Evolutionary conservation across 2,797 vertebrate species (phyloP).

Genomic region (Tapera naevia): DNA sequence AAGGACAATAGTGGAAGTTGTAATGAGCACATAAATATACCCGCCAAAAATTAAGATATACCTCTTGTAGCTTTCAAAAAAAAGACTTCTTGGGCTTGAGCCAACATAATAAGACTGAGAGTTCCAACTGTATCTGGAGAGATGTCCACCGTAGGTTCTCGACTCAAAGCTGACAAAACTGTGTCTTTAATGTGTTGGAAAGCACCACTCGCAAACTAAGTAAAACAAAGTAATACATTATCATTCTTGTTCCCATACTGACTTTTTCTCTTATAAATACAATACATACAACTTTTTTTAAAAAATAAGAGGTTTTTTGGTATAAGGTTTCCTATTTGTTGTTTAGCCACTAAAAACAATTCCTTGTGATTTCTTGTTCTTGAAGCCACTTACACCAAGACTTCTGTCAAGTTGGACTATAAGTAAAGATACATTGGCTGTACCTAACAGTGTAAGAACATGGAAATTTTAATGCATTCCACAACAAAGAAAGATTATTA

Average conservation of each 20-base stretch:
- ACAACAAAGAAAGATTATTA: not conserved
- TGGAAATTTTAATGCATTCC: not conserved
- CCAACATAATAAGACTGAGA: slow-evolving; percentile 95
- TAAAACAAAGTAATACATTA: not conserved
- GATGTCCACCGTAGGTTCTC: slow-evolving; percentile 97
- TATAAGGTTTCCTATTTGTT: not conserved
- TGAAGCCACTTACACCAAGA: not conserved
- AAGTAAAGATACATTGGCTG: not conserved
- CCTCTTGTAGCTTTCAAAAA: slow-evolving; percentile 97
- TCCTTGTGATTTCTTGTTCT: not conserved
- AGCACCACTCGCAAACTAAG: slow-evolving; percentile 93
- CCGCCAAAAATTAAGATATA: slow-evolving; percentile 57
- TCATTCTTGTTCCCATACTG: not conserved
- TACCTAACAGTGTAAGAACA: not conserved
- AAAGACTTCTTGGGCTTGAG: slow-evolving; percentile 98
- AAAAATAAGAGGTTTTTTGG: not conserved
- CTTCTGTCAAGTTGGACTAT: not conserved
- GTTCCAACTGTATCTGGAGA: slow-evolving; percentile 95
- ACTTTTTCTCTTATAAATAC: not conserved
- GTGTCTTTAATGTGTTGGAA: slow-evolving; percentile 98
- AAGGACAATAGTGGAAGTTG: not conserved
- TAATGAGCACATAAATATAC: not conserved
- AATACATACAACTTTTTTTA: rapidly evolving
- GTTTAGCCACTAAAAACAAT: not conserved
- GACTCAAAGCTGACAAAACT: slow-evolving; percentile 91